Evolutionary conservation across 2,888 invertebrate species (phyloP), one percentile per base, ranked within the genome.

Genomic region (Zelleria hepariella): DNA sequence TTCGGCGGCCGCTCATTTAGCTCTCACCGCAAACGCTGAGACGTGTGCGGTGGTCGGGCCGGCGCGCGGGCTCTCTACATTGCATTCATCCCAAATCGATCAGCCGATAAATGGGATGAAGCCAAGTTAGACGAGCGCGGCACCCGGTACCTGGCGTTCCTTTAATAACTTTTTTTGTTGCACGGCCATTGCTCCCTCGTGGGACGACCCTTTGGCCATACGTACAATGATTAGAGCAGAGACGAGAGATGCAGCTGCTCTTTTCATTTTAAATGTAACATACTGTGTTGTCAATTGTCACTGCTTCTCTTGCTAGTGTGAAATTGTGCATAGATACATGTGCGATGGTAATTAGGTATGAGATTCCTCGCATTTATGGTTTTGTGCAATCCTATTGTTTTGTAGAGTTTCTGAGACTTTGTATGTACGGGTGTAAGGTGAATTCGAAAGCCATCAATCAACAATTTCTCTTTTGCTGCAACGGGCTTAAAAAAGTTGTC

Each of bases 181-280:
- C 66, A 64, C 77, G 80, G 75, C 76, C 77, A 79, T 77, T 81
- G 82, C 82, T 85, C 85, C 80, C 82, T 74, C 75, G 77, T 78
- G 72, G 74, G 80, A 77, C 78, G 85, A 82, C 86, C 85, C 82
- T 82, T 76, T 81, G 80, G 78, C 68, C 75, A 78, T 78, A 86
- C 84, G 78, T 78, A 86, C 84, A 86, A 86, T 85, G 77, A 82
- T 81, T 78, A 79, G 75, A 79, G 57, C 27, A 81, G 84, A 82
- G 86, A 82, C 78, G 71, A 75, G 67, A 75, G 70, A 75, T 82
- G 87, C 88, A 87, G 88, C 88, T 88, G 88, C 82, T 85, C 80
- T 78, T 83, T 81, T 83, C 77, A 78, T 80, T 42, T 42, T 42
- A 42, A 42, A 42, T 42, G 32, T 42, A 42, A 15, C 6, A 42